These are phyloP conservation scores for Sylvietta virens DNA, from an alignment of 2,113 vertebrate species.

Conservation along the genomic window DNA sequence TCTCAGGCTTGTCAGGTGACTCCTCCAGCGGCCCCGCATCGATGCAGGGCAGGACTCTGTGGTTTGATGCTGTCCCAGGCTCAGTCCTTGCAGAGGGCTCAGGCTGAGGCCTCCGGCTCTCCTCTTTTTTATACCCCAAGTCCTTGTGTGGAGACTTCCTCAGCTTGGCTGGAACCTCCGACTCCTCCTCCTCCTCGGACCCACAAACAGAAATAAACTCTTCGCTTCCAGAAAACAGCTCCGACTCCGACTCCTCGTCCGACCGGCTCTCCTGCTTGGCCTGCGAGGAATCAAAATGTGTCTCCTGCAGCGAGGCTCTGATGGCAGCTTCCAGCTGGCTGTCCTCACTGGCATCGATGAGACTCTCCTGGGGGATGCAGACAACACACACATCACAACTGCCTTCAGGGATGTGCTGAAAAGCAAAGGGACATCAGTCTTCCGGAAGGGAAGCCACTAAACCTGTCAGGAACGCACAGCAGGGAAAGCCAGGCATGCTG, in stretches of 20 bases:
- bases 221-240: constrained; percentile 96
- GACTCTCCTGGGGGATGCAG: constrained; percentile 83
- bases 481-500: neutral
- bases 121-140: constrained; percentile 90
- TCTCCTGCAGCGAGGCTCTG: constrained; percentile 94
- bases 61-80: constrained; percentile 74
- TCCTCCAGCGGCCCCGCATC: constrained; percentile 60
- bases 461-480: neutral
- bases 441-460: neutral
- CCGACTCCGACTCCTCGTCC: constrained; percentile 93
- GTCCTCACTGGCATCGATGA: constrained; percentile 98
- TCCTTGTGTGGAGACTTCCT: constrained; percentile 93
- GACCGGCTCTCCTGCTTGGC: constrained; percentile 84
- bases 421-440: neutral
- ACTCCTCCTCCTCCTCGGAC: constrained; percentile 85
- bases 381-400: neutral
- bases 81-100: constrained; percentile 78
- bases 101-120: constrained; percentile 85
- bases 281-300: constrained; percentile 90
- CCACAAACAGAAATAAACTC: constrained; percentile 95
- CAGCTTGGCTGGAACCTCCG: constrained; percentile 74
- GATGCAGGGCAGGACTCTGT: constrained; percentile 65
- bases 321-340: constrained; percentile 98
- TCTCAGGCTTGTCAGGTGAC: constrained; percentile 68
- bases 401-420: rapidly evolving